Evolutionary conservation across 2,797 vertebrate species (phyloP), one percentile per base, ranked within the genome.

Genomic region (Galaxias olidus): DNA sequence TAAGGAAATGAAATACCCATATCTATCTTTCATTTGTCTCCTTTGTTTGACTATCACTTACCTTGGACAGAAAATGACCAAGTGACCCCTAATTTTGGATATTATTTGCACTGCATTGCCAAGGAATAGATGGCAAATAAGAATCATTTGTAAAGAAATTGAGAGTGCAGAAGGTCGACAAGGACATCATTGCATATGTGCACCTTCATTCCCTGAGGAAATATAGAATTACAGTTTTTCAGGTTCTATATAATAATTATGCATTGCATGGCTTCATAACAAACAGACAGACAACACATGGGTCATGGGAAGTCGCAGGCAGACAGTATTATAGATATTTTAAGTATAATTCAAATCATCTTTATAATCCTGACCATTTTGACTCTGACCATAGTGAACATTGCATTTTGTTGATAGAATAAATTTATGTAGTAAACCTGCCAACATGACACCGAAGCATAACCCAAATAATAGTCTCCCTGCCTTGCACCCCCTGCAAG

Each of bases 91-190:
- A 94, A 96, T 95, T 95, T 95, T 92, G 70, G 90, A 91, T 91
- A 93, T 93, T 95, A 95, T 96, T 98, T 95, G 96, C 93, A 93
- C 84, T 91, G 88, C 86, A 89, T 92, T 86, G 90, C 86, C 87
- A 86, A 89, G 86, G 91, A 92, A 92, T 90, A 92, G 91, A 94
- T 93, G 89, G 93, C 91, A 95, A 96, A 96, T 95, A 93, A 86
- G 61, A 83, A 48, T 71, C 82, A 83, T 85, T 84, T 67, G 53
- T 81, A 74, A 74, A 73, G 54, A 64, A 43, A 74, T 65, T 65
- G 68, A 77, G 85, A 74, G 68, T 67, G 57, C 69, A 75, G 60
- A 75, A 79, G 70, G 86, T 83, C 75, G 76, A 17, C 12, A 65
- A 77, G 77, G 82, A 73, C 66, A 66, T 73, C 58, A 75, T 54